Evolutionary conservation across 2,113 vertebrate genomes (phyloP).

Genomic region (Pipa parva): DNA sequence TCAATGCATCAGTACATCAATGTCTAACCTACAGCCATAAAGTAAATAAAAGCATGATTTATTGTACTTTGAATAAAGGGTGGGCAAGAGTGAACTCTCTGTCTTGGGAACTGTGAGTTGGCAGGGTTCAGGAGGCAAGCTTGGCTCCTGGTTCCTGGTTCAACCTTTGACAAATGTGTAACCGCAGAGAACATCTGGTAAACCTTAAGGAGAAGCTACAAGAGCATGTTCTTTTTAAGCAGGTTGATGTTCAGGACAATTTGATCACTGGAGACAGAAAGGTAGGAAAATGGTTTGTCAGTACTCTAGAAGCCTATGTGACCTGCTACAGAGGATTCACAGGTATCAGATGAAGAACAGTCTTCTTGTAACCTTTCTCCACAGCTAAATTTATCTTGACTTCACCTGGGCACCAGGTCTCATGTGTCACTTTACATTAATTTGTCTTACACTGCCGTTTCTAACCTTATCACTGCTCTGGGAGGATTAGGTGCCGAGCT

Average conservation of each 20-base stretch:
- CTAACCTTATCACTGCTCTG: slow-evolving; percentile 46
- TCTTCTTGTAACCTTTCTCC: slow-evolving; percentile 48
- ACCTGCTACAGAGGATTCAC: accelerated
- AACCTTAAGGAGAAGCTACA: too few species aligned
- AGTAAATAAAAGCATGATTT: too few species aligned
- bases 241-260: not conserved
- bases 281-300: not conserved
- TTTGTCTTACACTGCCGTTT: slow-evolving; percentile 55
- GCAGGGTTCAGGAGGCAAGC: too few species aligned
- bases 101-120: too few species aligned
- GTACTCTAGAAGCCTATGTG: slow-evolving; percentile 21
- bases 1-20: too few species aligned
- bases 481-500: slow-evolving; percentile 48
- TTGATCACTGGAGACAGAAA: not conserved
- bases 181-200: too few species aligned
- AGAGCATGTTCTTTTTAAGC: too few species aligned
- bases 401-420: slow-evolving; percentile 55
- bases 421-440: slow-evolving; percentile 59
- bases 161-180: too few species aligned
- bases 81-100: too few species aligned
- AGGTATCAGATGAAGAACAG: slow-evolving; percentile 53
- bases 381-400: slow-evolving; percentile 66
- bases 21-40: too few species aligned
- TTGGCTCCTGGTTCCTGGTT: too few species aligned
- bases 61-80: too few species aligned